Conservation (phyloP, 2,113 vertebrate species). For the Equus przewalskii region DNA sequence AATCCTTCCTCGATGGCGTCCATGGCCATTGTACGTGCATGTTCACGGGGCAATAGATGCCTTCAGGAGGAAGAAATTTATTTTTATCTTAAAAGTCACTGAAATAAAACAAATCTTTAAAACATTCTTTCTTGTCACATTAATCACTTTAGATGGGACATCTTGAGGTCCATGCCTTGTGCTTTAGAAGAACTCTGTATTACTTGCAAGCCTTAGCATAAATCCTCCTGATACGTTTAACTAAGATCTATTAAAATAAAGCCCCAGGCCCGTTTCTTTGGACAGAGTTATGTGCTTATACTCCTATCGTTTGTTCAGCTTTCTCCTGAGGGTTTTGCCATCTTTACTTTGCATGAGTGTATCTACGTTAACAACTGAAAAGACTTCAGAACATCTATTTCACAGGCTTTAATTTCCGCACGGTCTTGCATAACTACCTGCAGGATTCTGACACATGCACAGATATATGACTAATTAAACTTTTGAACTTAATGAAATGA, state of each 20-base stretch:
- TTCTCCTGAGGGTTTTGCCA: constrained; percentile 42
- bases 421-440: constrained; percentile 57
- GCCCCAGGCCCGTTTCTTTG: constrained; percentile 30
- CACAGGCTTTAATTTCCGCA: constrained; percentile 50
- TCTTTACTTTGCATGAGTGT: constrained; percentile 60
- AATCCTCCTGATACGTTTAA: constrained; percentile 63
- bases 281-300: constrained; percentile 34
- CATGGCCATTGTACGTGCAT: neutral
- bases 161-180: neutral
- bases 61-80: constrained; percentile 46
- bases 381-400: constrained; percentile 61
- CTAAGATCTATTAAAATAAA: constrained; percentile 67
- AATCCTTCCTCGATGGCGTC: constrained; percentile 7
- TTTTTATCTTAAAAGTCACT: constrained; percentile 42
- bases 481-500: constrained; percentile 67
- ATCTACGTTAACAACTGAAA: constrained; percentile 69
- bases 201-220: constrained; percentile 53
- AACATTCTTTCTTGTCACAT: neutral
- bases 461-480: constrained; percentile 74
- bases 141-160: constrained; percentile 40
- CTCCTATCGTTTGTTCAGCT: constrained; percentile 34
- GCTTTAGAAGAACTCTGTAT: constrained; percentile 53
- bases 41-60: neutral
- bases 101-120: constrained; percentile 55
- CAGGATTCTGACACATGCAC: neutral